Conservation (phyloP, 2,113 vertebrate genomes). For the Nettapus auritus region DNA sequence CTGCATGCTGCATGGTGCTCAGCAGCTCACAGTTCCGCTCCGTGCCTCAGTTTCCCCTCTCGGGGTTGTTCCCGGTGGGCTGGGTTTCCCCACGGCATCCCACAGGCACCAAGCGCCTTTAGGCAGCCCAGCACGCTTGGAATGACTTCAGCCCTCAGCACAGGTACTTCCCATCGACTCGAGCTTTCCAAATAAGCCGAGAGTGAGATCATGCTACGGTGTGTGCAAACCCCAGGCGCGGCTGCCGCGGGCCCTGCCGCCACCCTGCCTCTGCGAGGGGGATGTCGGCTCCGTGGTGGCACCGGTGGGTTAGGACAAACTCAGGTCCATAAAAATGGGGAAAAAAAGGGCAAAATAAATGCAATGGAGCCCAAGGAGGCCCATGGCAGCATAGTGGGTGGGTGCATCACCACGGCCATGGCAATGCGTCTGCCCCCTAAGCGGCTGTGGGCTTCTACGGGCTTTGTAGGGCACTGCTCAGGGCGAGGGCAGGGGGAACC, state of each 20-base stretch:
- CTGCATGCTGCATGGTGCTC: background rate
- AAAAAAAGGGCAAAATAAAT: background rate
- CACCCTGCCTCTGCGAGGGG: background rate
- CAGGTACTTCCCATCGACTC: fast-evolving
- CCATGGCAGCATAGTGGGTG: fast-evolving
- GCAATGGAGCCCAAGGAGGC: background rate
- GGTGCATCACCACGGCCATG: fast-evolving
- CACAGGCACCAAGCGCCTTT: no score
- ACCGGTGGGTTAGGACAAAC: fast-evolving
- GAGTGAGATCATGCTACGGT: fast-evolving
- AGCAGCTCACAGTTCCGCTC: background rate
- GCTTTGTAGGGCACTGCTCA: background rate
- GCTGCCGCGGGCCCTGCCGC: fast-evolving
- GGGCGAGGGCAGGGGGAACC: background rate
- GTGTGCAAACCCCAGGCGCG: background rate
- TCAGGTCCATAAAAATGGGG: background rate
- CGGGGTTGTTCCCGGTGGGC: background rate
- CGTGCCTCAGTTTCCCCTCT: conserved; percentile 7
- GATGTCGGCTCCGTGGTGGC: no score
- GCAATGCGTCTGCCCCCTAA: background rate
- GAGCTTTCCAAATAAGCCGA: background rate
- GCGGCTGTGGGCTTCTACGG: background rate
- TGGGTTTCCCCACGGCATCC: no score
- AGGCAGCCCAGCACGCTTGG: background rate
- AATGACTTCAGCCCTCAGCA: background rate